These are phyloP conservation scores for Hydrolagus affinis DNA, from an alignment of 2,113 vertebrate species.

Conservation along the genomic window DNA sequence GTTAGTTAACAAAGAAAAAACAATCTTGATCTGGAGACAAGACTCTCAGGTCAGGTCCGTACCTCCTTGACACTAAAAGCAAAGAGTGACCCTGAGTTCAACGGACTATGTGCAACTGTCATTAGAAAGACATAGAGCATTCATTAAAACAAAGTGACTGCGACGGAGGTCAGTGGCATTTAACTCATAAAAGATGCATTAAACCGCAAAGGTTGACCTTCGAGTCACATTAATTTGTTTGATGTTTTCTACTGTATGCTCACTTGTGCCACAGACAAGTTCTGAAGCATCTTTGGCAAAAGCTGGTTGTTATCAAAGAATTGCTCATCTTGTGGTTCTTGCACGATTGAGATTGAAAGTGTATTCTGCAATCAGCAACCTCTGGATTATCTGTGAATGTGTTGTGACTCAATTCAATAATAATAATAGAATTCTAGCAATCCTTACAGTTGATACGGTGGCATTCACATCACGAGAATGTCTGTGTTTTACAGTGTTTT, in stretches of 20 bases:
- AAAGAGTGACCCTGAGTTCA: too few species aligned
- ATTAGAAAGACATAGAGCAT: background rate
- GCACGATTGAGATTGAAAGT: background rate
- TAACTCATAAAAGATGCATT: slow-evolving; percentile 13
- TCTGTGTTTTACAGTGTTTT: too few species aligned
- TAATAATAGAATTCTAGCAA: too few species aligned
- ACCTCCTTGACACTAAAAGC: too few species aligned
- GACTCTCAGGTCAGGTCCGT: too few species aligned
- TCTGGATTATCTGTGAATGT: too few species aligned
- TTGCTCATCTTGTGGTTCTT: background rate
- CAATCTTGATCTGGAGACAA: too few species aligned
- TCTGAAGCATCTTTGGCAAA: background rate
- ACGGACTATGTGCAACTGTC: background rate
- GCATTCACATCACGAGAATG: too few species aligned
- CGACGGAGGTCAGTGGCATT: background rate
- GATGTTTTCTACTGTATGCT: background rate
- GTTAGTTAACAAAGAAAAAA: too few species aligned
- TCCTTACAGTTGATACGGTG: too few species aligned
- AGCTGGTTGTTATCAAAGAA: background rate
- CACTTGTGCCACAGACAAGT: background rate
- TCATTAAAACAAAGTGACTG: background rate
- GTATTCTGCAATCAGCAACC: background rate
- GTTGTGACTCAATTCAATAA: too few species aligned
- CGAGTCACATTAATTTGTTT: background rate
- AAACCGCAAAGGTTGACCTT: background rate